Evolutionary conservation across 2,888 invertebrate species (phyloP), one percentile per base, ranked within the genome.

Genomic region (Cremastinae sp.): DNA sequence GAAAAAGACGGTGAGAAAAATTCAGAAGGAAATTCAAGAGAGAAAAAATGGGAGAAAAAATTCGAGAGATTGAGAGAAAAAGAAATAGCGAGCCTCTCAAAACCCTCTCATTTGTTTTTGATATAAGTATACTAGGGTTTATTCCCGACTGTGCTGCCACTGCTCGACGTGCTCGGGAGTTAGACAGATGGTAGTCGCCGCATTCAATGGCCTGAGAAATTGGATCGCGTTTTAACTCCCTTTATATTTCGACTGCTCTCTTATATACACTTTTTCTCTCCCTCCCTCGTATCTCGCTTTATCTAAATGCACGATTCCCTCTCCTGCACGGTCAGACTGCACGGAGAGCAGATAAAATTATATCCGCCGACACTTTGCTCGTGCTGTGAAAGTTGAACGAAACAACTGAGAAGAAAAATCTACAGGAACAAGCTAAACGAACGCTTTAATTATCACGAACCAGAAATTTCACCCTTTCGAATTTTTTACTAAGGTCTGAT

Each of bases 131-230:
- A 55, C 2, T 28, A 2, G 28, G 28, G 28, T 45, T 9, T 55
- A 14, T 39, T 43, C 22, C 47, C 61, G 51, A 53, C 51, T 10
- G 59, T 70, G 75, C 68, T 41, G 39, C 55, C 49, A 4, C 28
- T 16, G 45, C 61, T 53, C 59, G 16, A 56, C 47, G 82, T 82
- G 83, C 83, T 80, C 81, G 83, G 79, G 84, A 87, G 86, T 86
- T 87, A 88, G 89, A 89, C 89, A 89, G 89, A 89, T 89, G 89
- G 89, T 85, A 89, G 87, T 88, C 88, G 88, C 86, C 89, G 88
- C 88, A 88, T 84, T 89, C 89, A 89, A 89, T 89, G 89, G 89
- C 86, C 89, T 89, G 89, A 89, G 87, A 89, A 89, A 89, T 89
- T 89, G 89, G 89, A 89, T 89, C 87, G 88, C 89, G 86, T 89